phyloP scores from a whole-genome alignment of 2,888 invertebrate genomes.

The Bhutanitis thaidina region DNA sequence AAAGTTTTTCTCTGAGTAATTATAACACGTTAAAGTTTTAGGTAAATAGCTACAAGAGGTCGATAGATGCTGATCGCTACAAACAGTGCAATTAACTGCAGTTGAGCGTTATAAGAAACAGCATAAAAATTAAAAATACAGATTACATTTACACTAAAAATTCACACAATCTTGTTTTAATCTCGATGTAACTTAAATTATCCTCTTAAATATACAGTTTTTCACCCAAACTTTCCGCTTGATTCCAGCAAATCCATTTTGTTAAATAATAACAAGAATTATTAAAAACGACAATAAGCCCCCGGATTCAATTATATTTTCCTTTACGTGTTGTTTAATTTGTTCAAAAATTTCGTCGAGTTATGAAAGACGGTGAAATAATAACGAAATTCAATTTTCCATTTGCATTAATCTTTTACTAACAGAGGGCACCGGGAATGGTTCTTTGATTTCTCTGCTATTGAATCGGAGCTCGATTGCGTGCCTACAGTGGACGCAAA shows the following conservation, averaged over 20 bases:
- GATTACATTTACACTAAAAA: too few species aligned
- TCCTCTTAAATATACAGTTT: neutral
- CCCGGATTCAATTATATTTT: slow-evolving; percentile 2
- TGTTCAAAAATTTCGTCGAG: slow-evolving; percentile 14
- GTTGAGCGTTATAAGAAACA: too few species aligned
- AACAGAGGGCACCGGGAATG: slow-evolving; percentile 43
- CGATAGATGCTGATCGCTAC: too few species aligned
- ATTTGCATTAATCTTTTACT: slow-evolving; percentile 59
- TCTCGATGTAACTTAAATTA: too few species aligned
- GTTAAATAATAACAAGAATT: neutral
- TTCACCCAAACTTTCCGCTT: neutral
- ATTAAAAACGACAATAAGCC: neutral
- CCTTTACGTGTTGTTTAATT: slow-evolving; percentile 8
- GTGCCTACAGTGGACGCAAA: slow-evolving; percentile 53
- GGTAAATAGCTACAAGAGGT: too few species aligned
- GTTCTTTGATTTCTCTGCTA: slow-evolving; percentile 60
- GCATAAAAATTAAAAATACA: too few species aligned
- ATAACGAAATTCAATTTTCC: slow-evolving; percentile 59
- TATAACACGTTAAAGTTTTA: too few species aligned
- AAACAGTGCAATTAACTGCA: too few species aligned
- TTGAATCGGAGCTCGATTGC: slow-evolving; percentile 50
- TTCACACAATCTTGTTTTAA: too few species aligned
- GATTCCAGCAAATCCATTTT: neutral
- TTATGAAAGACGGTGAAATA: slow-evolving; percentile 39
- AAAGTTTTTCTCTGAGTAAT: too few species aligned